Evolutionary conservation across 2,888 invertebrate genomes (phyloP).

Genomic region (Lepas anatifera): DNA sequence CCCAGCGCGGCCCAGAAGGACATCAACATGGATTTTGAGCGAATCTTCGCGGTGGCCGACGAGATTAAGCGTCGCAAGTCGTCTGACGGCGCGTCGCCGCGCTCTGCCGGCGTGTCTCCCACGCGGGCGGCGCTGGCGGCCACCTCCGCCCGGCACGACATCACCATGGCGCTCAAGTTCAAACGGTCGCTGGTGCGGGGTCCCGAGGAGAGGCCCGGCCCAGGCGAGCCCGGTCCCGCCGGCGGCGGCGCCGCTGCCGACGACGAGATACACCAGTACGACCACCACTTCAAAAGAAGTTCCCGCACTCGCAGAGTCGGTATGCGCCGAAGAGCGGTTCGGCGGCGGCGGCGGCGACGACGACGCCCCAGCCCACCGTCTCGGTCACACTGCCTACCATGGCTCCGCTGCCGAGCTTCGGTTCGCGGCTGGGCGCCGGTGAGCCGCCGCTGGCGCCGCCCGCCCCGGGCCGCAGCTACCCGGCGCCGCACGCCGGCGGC

Average conservation of each 20-base stretch:
- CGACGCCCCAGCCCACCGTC: conserved; percentile 29
- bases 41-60: conserved; percentile 8
- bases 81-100: conserved; percentile 23
- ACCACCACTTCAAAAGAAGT: conserved; percentile 13
- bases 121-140: conserved; percentile 4
- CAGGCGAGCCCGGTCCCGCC: conserved; percentile 18
- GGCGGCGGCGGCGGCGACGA: conserved; percentile 27
- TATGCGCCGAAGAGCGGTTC: conserved; percentile 23
- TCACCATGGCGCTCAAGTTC: conserved; percentile 18
- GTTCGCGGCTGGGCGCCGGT: not conserved
- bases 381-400: conserved; percentile 8
- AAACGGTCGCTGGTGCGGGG: conserved; percentile 19
- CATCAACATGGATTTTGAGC: conserved; percentile 12
- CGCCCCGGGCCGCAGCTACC: not conserved
- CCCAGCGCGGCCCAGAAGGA: conserved; percentile 9
- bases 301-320: conserved; percentile 6
- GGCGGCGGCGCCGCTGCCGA: conserved; percentile 19
- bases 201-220: conserved; percentile 22
- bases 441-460: not conserved
- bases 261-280: conserved; percentile 22
- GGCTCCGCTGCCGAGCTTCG: conserved; percentile 11
- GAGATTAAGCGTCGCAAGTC: conserved; percentile 22
- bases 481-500: not conserved
- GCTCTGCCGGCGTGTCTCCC: conserved; percentile 2
- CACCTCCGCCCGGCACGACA: conserved; percentile 16